Conservation (phyloP, 2,113 vertebrate genomes). For the Macquaria australasica region DNA sequence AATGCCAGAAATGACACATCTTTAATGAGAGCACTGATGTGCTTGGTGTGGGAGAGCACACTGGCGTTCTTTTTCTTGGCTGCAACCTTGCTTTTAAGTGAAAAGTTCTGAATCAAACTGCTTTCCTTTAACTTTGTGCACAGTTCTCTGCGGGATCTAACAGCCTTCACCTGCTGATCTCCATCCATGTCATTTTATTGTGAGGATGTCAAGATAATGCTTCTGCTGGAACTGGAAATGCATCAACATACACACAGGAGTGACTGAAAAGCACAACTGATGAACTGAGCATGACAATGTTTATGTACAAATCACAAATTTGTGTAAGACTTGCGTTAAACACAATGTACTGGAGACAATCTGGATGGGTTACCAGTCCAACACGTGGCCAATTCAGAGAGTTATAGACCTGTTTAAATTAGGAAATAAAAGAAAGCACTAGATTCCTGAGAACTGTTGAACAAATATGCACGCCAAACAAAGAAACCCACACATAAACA, state of each 20-base stretch:
- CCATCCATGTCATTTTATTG: background rate
- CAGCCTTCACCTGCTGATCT: constrained; percentile 36
- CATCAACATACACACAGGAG: background rate
- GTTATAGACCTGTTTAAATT: background rate
- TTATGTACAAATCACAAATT: background rate
- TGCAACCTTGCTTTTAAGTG: constrained; percentile 50
- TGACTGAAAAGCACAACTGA: background rate
- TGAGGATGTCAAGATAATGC: constrained; percentile 1
- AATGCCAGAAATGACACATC: constrained; percentile 44
- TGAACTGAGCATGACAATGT: background rate
- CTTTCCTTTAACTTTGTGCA: constrained; percentile 22
- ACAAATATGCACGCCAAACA: background rate
- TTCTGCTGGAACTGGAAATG: background rate
- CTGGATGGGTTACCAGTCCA: background rate
- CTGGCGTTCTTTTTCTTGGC: constrained; percentile 30
- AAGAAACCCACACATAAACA: background rate
- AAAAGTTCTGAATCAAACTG: constrained; percentile 40
- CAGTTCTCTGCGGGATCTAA: constrained; percentile 11
- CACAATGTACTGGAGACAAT: background rate
- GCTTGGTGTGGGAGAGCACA: constrained; percentile 46
- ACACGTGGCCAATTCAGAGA: background rate
- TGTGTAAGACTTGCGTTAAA: background rate
- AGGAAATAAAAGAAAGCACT: background rate
- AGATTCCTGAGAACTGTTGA: background rate
- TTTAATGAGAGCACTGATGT: constrained; percentile 53